phyloP scores from a whole-genome alignment of 1,140 invertebrate genomes.

The Drosophila pruinosa region DNA sequence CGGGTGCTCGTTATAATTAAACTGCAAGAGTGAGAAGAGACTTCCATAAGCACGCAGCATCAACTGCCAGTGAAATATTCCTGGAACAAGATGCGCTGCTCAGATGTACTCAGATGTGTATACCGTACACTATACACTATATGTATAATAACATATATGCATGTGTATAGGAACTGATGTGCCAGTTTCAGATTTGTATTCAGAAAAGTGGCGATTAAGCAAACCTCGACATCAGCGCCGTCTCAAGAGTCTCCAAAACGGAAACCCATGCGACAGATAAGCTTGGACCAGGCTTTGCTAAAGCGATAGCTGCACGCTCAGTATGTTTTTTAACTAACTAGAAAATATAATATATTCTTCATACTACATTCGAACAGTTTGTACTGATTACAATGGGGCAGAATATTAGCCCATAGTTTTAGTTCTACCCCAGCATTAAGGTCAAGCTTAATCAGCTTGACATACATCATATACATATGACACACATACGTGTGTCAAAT shows the following conservation, averaged over 20 bases:
- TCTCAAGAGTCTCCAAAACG: conserved; percentile 52
- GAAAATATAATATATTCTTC: conserved; percentile 15
- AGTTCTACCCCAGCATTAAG: conserved; percentile 40
- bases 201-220: conserved; percentile 59
- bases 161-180: conserved; percentile 13
- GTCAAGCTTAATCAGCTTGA: conserved; percentile 60
- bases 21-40: conserved; percentile 42
- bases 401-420: conserved; percentile 20
- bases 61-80: conserved; percentile 26
- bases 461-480: conserved; percentile 1
- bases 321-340: conserved; percentile 58
- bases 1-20: conserved; percentile 70
- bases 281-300: conserved; percentile 41
- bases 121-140: background rate
- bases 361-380: conserved; percentile 45
- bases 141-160: background rate
- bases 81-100: conserved; percentile 29
- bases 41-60: conserved; percentile 33
- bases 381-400: conserved; percentile 42
- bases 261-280: conserved; percentile 63
- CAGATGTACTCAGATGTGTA: background rate
- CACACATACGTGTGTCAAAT: background rate
- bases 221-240: conserved; percentile 37
- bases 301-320: conserved; percentile 50
- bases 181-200: conserved; percentile 47